Conservation (phyloP, 2,113 vertebrate species). For the Phrynosoma blainvillii region DNA sequence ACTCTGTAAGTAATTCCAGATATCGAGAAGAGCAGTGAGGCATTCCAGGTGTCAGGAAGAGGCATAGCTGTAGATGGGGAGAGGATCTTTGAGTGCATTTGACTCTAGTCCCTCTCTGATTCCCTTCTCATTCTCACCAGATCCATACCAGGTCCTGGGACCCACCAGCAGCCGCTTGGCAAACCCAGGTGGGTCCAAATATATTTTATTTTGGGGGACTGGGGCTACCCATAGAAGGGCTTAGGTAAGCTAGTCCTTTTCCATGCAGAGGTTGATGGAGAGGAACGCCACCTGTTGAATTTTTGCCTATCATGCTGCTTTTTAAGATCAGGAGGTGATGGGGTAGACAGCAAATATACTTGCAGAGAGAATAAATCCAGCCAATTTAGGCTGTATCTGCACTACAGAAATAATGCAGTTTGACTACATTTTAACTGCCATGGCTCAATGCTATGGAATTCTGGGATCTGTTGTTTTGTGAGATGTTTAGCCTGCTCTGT, state of each 20-base stretch:
- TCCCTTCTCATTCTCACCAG: conserved; percentile 31
- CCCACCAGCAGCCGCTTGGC: conserved; percentile 58
- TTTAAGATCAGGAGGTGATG: not conserved
- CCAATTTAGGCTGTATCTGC: too few relatives aligned
- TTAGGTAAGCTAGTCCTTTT: not conserved
- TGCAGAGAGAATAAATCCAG: not conserved
- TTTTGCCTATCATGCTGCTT: not conserved
- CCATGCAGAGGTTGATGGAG: too few relatives aligned
- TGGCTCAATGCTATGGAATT: too few relatives aligned
- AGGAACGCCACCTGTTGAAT: not conserved
- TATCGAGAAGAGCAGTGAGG: not conserved
- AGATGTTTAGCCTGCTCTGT: too few relatives aligned
- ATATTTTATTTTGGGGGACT: not conserved
- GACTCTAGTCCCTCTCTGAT: conserved; percentile 3
- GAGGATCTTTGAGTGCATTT: not conserved
- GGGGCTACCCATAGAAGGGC: too few relatives aligned
- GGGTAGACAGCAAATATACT: not conserved
- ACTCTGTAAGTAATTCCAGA: not conserved
- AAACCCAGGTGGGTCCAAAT: conserved; percentile 46
- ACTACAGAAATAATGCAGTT: too few relatives aligned
- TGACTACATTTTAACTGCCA: too few relatives aligned
- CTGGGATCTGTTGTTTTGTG: too few relatives aligned
- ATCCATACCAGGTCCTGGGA: conserved; percentile 56
- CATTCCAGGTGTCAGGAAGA: not conserved
- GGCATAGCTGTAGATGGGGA: conserved; percentile 25